Conservation (phyloP, 23 tunicate genomes). For the Styela plicata region DNA sequence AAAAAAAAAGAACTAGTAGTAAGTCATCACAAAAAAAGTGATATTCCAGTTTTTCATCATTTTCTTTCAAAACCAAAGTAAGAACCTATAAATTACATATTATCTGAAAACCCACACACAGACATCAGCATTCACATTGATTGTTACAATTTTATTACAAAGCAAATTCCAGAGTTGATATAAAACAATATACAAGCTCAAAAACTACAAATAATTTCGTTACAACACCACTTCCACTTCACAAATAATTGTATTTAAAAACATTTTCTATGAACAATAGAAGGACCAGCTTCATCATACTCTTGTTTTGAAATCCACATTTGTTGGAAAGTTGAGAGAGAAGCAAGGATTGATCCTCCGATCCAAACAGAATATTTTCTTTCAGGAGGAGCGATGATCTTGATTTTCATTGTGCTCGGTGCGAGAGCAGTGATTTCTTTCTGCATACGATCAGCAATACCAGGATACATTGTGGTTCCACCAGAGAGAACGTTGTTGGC, state of each 20-base stretch:
- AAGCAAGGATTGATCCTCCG: constrained; percentile 62
- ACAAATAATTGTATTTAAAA: not conserved
- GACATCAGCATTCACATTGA: too few relatives aligned
- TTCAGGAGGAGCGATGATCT: constrained; percentile 35
- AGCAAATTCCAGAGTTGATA: too few relatives aligned
- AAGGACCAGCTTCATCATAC: constrained; percentile 78
- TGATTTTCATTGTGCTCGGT: constrained; percentile 31
- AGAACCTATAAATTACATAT: too few relatives aligned
- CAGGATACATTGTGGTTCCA: constrained; percentile 91
- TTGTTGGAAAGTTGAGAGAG: constrained; percentile 86
- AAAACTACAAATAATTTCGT: too few relatives aligned
- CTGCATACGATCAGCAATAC: constrained; percentile 29
- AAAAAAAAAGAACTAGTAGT: too few relatives aligned
- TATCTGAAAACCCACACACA: too few relatives aligned
- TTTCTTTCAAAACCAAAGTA: too few relatives aligned
- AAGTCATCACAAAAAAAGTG: too few relatives aligned
- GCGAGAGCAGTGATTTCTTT: constrained; percentile 22
- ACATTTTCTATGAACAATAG: constrained; percentile 29
- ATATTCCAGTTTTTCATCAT: too few relatives aligned
- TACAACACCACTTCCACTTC: too few relatives aligned
- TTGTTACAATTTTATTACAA: too few relatives aligned
- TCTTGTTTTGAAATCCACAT: constrained; percentile 93
- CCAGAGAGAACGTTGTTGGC: constrained; percentile 87
- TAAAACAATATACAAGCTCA: too few relatives aligned
- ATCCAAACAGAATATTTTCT: constrained; percentile 4